Conservation (phyloP, 2,888 invertebrate species). For the Drepana falcataria region DNA sequence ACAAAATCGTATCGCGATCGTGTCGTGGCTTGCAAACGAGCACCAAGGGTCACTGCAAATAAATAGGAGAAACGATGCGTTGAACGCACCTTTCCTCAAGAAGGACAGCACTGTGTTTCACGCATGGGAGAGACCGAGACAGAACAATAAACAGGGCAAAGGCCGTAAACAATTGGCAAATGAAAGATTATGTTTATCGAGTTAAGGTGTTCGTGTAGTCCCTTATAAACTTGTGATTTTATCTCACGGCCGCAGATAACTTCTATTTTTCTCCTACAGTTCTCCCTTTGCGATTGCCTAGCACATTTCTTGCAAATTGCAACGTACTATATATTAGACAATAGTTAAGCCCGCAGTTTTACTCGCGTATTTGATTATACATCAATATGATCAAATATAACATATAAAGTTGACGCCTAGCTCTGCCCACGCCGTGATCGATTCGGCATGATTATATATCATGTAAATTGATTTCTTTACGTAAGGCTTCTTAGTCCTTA, state of each 20-base stretch:
- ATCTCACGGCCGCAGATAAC: constrained; percentile 47
- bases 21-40: not conserved
- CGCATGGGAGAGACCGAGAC: constrained; percentile 27
- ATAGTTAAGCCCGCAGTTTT: too few species aligned
- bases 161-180: constrained; percentile 67
- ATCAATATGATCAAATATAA: too few species aligned
- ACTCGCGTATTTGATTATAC: too few species aligned
- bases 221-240: constrained; percentile 67
- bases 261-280: constrained; percentile 44
- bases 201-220: constrained; percentile 59
- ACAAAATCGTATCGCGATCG: not conserved
- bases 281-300: constrained; percentile 1
- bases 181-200: constrained; percentile 77
- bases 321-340: too few species aligned
- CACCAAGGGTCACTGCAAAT: constrained; percentile 29
- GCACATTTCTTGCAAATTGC: constrained; percentile 10
- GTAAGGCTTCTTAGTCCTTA: too few species aligned
- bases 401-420: too few species aligned
- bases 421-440: too few species aligned
- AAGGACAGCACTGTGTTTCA: constrained; percentile 22
- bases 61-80: constrained; percentile 19
- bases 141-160: constrained; percentile 27
- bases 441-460: too few species aligned
- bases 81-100: constrained; percentile 48
- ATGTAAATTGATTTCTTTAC: too few species aligned